These are phyloP conservation scores for Atta texana DNA, from an alignment of 1,140 invertebrate species.

Conservation along the genomic window DNA sequence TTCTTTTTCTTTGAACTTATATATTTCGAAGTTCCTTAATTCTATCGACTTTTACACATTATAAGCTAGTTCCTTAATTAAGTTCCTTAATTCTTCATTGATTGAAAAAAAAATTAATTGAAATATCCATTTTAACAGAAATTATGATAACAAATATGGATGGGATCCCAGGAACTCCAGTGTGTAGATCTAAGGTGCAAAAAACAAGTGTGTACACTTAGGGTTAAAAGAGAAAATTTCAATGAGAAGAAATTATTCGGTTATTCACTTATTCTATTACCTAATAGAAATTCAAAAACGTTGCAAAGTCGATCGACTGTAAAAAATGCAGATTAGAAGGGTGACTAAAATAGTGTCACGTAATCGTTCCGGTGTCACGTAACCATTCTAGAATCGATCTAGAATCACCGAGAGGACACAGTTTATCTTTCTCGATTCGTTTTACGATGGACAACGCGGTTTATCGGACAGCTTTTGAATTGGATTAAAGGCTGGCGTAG, in stretches of 20 bases:
- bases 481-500: constrained; percentile 67
- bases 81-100: too few species aligned
- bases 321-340: constrained; percentile 46
- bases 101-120: too few species aligned
- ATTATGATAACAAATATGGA: too few species aligned
- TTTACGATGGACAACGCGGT: constrained; percentile 68
- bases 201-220: too few species aligned
- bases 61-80: too few species aligned
- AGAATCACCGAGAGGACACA: constrained; percentile 45
- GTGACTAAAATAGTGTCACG: constrained; percentile 22
- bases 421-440: constrained; percentile 67
- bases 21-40: too few species aligned
- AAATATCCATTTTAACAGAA: too few species aligned
- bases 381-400: constrained; percentile 22
- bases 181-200: too few species aligned
- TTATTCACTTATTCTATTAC: constrained; percentile 24
- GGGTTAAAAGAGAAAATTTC: background rate
- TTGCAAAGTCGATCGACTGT: background rate
- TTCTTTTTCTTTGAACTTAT: too few species aligned
- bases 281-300: constrained; percentile 12
- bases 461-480: constrained; percentile 76
- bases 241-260: background rate
- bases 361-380: constrained; percentile 10
- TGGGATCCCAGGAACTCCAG: too few species aligned
- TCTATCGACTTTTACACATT: too few species aligned